Evolutionary conservation across 2,113 vertebrate species (phyloP).

Genomic region (Epinephelus lanceolatus): DNA sequence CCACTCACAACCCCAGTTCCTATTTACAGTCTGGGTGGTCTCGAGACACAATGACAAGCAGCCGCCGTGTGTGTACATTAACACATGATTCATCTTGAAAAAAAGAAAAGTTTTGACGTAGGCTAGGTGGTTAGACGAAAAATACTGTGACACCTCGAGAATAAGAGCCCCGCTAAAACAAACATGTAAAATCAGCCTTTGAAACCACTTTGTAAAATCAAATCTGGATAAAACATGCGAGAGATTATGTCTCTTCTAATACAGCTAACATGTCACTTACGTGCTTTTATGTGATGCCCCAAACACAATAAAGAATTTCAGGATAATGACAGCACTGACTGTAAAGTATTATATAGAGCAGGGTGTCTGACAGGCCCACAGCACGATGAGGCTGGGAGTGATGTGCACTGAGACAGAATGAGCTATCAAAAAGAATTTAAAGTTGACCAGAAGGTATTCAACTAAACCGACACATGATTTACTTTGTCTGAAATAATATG

Average conservation of each 20-base stretch:
- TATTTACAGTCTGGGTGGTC: conserved; percentile 75
- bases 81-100: conserved; percentile 43
- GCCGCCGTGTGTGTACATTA: conserved; percentile 60
- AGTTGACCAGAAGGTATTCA: conserved; percentile 55
- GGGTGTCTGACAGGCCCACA: conserved; percentile 33
- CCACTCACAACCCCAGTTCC: conserved; percentile 42
- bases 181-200: conserved; percentile 36
- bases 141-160: background rate
- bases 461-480: conserved; percentile 7
- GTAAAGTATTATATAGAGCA: conserved; percentile 52
- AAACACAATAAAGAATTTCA: conserved; percentile 43
- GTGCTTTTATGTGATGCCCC: conserved; percentile 38
- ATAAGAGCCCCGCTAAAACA: conserved; percentile 9
- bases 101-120: conserved; percentile 10
- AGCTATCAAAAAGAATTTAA: conserved; percentile 70
- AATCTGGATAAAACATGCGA: conserved; percentile 10
- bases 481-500: background rate
- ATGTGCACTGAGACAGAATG: conserved; percentile 59
- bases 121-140: conserved; percentile 1
- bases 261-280: conserved; percentile 28
- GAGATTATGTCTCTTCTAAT: conserved; percentile 38
- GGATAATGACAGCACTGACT: conserved; percentile 36
- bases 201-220: conserved; percentile 45
- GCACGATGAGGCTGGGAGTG: conserved; percentile 28
- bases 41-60: conserved; percentile 52